Conservation (phyloP, 2,113 vertebrate species). For the Chionomys nivalis region DNA sequence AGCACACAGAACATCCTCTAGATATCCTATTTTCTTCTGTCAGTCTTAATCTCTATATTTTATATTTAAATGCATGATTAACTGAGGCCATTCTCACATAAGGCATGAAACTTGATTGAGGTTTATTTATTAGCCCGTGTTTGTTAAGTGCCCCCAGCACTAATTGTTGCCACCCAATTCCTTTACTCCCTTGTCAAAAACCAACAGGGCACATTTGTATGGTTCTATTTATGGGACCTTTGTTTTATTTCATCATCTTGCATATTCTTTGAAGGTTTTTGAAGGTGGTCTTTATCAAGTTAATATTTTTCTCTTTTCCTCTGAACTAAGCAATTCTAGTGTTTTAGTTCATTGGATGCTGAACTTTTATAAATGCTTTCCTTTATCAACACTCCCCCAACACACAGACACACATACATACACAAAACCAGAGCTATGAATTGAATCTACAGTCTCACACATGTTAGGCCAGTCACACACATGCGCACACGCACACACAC, state of each 20-base stretch:
- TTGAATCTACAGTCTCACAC: not conserved
- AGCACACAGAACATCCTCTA: not conserved
- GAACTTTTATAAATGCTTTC: not conserved
- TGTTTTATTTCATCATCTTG: not conserved
- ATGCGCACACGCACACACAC: too few species aligned
- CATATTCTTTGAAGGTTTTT: not conserved
- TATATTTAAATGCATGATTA: not conserved
- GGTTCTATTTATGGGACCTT: not conserved
- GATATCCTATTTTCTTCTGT: not conserved
- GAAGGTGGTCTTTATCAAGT: not conserved
- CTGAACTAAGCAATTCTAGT: not conserved
- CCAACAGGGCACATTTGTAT: not conserved
- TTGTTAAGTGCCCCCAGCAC: not conserved
- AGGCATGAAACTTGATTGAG: not conserved
- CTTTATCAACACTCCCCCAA: not conserved
- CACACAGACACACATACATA: not conserved
- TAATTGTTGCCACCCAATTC: not conserved
- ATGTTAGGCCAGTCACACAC: not conserved
- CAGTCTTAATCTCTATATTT: not conserved
- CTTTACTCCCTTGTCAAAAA: not conserved
- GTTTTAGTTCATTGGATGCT: not conserved
- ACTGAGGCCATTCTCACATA: constrained; percentile 1
- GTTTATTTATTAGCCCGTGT: not conserved
- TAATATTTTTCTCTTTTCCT: not conserved
- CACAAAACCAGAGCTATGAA: too few species aligned